Percentiles rank a stretch among this genome's conserved stretches.
Evolutionary conservation across 1,140 invertebrate genomes (phyloP).

Genomic region (Bombus impatiens): DNA sequence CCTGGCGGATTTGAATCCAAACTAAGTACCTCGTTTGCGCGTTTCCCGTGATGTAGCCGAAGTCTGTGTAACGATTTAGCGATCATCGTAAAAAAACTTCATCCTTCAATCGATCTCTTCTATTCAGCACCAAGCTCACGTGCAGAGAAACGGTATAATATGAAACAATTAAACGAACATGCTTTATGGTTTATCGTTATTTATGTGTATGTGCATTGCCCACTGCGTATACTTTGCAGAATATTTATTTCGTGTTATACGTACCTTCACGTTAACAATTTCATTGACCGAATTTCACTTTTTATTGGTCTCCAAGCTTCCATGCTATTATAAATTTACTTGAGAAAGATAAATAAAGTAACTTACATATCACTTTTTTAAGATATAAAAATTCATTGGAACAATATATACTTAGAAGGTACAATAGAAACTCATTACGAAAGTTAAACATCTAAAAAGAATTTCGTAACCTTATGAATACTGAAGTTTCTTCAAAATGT

Average conservation of each 20-base stretch:
- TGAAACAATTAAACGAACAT: neutral
- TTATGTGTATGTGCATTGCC: neutral
- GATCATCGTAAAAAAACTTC: constrained; percentile 33
- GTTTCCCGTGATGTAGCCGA: constrained; percentile 11
- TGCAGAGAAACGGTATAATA: neutral
- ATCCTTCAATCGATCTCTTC: neutral
- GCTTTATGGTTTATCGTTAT: neutral
- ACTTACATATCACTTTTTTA: neutral
- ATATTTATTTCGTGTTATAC: neutral
- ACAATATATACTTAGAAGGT: too few relatives aligned
- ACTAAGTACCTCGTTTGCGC: constrained; percentile 55
- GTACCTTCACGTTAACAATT: neutral
- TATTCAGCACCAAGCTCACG: neutral
- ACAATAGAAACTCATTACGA: neutral
- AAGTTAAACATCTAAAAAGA: too few relatives aligned
- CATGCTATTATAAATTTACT: neutral
- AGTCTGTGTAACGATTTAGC: constrained; percentile 41
- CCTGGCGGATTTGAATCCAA: constrained; percentile 41
- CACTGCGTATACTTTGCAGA: neutral
- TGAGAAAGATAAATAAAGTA: neutral
- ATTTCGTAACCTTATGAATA: too few relatives aligned
- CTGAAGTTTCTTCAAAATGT: too few relatives aligned
- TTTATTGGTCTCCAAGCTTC: neutral
- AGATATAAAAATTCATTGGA: too few relatives aligned
- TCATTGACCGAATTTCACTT: neutral